phyloP scores from a whole-genome alignment of 2,113 vertebrate genomes.

The Anas platyrhynchos region DNA sequence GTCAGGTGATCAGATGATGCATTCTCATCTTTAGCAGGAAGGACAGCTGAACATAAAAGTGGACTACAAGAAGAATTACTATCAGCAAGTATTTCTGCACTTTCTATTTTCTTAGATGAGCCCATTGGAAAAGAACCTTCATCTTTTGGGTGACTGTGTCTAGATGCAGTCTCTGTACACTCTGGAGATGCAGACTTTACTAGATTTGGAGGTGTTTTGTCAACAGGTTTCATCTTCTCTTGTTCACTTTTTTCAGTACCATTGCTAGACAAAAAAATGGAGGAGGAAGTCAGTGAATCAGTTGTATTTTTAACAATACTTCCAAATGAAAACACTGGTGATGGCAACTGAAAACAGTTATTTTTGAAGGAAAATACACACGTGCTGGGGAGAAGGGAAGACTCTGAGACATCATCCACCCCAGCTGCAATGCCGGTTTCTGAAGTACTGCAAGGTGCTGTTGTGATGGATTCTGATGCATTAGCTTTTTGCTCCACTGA shows the following conservation, averaged over 20 bases:
- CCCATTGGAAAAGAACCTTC: background rate
- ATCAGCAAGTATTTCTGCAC: background rate
- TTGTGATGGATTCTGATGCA: background rate
- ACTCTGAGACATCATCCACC: background rate
- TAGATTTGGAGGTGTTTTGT: background rate
- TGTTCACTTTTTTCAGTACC: background rate
- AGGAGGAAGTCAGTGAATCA: background rate
- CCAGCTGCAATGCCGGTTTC: background rate
- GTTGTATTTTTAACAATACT: background rate
- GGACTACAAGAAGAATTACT: background rate
- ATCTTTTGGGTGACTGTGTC: background rate
- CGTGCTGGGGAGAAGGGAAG: background rate
- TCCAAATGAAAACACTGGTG: slow-evolving; percentile 43
- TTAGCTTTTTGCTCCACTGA: background rate
- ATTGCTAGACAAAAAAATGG: background rate
- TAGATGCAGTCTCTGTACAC: background rate
- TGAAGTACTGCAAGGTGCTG: background rate
- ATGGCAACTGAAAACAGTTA: background rate
- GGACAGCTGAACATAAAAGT: background rate
- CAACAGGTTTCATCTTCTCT: background rate
- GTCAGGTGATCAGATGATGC: background rate
- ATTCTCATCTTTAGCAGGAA: background rate
- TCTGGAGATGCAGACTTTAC: background rate
- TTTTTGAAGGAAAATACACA: slow-evolving; percentile 20
- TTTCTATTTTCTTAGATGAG: background rate